These are phyloP conservation scores for Notothenia coriiceps DNA, from an alignment of 2,113 vertebrate genomes.

Conservation along the genomic window DNA sequence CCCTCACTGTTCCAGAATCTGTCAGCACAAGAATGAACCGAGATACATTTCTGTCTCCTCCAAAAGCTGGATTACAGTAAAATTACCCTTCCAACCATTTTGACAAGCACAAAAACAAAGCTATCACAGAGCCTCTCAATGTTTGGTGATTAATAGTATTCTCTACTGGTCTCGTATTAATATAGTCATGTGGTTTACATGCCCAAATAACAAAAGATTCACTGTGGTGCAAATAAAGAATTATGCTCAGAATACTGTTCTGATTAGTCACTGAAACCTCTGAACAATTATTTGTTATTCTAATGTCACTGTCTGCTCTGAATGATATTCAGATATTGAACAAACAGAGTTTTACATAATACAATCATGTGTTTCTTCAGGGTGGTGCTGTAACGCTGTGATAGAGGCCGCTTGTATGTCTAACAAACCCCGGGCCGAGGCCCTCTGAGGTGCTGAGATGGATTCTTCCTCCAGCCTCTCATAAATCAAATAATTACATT, in stretches of 20 bases:
- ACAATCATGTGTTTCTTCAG: conserved; percentile 36
- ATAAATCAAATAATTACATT: conserved; percentile 78
- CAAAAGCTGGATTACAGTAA: conserved; percentile 76
- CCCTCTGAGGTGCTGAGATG: conserved; percentile 32
- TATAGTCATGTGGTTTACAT: conserved; percentile 41
- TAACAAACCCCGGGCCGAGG: conserved; percentile 32
- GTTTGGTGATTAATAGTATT: conserved; percentile 55
- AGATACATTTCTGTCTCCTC: conserved; percentile 61
- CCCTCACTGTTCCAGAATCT: conserved; percentile 42
- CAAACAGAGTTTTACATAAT: conserved; percentile 37
- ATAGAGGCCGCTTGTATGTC: conserved; percentile 28
- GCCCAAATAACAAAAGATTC: conserved; percentile 55
- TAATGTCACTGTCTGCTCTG: conserved; percentile 29
- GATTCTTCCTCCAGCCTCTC: conserved; percentile 59
- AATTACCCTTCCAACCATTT: conserved; percentile 60
- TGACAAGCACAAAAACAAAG: conserved; percentile 58
- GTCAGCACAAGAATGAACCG: conserved; percentile 61
- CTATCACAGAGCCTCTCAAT: conserved; percentile 58
- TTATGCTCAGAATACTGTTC: conserved; percentile 23
- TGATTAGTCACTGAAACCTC: conserved; percentile 33
- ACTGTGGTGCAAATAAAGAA: conserved; percentile 43
- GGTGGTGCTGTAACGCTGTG: conserved; percentile 36
- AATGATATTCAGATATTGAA: conserved; percentile 20
- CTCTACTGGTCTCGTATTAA: conserved; percentile 41
- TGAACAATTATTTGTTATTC: conserved; percentile 39